Evolutionary conservation across 2,888 invertebrate species (phyloP).

Genomic region (Mesorhabditis spiculigera): DNA sequence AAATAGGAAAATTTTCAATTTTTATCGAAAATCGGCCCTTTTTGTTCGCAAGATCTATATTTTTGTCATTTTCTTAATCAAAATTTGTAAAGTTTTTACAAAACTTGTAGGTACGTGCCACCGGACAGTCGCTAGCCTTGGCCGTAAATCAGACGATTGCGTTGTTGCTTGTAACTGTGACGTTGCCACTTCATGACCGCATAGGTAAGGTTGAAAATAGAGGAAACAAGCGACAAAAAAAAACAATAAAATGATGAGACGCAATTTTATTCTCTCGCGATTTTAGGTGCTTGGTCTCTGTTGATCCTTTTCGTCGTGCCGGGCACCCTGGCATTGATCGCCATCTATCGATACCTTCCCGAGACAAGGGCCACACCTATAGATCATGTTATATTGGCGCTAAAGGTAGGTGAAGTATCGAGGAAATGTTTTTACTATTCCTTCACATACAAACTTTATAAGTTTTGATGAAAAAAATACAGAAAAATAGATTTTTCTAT

Average conservation of each 20-base stretch:
- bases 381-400: slow-evolving; percentile 23
- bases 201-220: slow-evolving; percentile 24
- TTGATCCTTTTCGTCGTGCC: slow-evolving; percentile 43
- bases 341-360: slow-evolving; percentile 39
- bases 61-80: not conserved
- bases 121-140: slow-evolving; percentile 39
- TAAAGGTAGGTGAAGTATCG: not conserved
- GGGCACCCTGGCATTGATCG: slow-evolving; percentile 26
- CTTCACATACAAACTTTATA: too few relatives aligned
- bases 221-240: not conserved
- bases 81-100: not conserved
- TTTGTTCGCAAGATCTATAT: too few relatives aligned
- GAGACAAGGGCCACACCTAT: slow-evolving; percentile 46
- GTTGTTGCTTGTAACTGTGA: slow-evolving; percentile 36
- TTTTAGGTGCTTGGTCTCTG: slow-evolving; percentile 36
- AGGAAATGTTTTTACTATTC: too few relatives aligned
- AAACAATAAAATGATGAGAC: not conserved
- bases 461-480: too few relatives aligned
- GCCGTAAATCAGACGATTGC: slow-evolving; percentile 40
- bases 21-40: too few relatives aligned
- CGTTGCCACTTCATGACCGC: slow-evolving; percentile 42
- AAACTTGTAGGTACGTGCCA: slow-evolving; percentile 21
- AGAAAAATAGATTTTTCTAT: too few relatives aligned
- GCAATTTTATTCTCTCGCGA: too few relatives aligned
- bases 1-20: too few relatives aligned